A percentile compares a stretch with the other conserved stretches of the same genome.
Evolutionary conservation across 2,113 vertebrate genomes (phyloP).

Genomic region (Rhegmatorhina hoffmannsi): DNA sequence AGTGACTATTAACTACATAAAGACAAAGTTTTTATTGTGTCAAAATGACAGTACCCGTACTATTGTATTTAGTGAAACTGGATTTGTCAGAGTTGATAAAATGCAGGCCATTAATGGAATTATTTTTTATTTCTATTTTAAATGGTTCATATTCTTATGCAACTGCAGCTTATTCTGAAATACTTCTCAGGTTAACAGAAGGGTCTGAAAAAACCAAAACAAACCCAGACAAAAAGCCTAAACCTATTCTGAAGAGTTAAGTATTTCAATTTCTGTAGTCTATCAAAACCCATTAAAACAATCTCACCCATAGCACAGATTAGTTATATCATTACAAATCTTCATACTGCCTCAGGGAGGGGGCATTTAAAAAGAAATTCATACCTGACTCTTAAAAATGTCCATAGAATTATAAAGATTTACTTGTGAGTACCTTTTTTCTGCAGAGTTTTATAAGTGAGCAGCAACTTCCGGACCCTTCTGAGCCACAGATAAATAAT

Average conservation of each 20-base stretch:
- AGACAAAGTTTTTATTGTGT: conserved; percentile 13
- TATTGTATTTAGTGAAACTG: neutral
- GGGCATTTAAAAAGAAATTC: neutral
- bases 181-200: neutral
- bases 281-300: neutral
- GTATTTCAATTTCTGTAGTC: neutral
- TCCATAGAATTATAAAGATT: neutral
- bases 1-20: neutral
- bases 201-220: neutral
- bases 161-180: neutral
- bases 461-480: neutral
- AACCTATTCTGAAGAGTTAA: neutral
- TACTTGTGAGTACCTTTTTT: neutral
- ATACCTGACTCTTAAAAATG: neutral
- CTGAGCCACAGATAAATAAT: neutral
- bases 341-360: neutral
- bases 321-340: neutral
- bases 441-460: neutral
- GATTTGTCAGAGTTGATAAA: conserved; percentile 21
- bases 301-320: neutral
- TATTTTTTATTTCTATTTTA: conserved; percentile 6
- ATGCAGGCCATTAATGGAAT: neutral
- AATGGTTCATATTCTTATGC: neutral
- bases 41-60: neutral
- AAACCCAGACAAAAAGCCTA: neutral